Percentiles rank a stretch among this genome's conserved stretches.
Conservation (phyloP, 53 echinoderm and acorn worm genomes). For the Paracentrotus lividus region DNA sequence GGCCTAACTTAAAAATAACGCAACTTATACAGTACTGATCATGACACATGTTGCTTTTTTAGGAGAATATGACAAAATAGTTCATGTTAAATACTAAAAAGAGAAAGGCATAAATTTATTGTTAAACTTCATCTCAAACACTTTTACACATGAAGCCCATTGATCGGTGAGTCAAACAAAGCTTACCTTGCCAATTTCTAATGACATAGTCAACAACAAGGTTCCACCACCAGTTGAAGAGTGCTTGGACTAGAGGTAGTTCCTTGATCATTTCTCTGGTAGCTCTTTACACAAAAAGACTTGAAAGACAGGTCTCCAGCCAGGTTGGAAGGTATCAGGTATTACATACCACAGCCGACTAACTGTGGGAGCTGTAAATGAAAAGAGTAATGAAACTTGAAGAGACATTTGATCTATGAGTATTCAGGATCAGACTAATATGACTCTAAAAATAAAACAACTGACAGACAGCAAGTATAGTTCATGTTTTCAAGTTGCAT, state of each 20-base stretch:
- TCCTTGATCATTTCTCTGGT: constrained; percentile 88
- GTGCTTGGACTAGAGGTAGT: constrained; percentile 81
- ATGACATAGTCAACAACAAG: constrained; percentile 88
- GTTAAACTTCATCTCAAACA: background rate
- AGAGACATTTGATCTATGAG: background rate
- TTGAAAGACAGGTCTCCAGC: constrained; percentile 95
- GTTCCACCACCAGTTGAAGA: constrained; percentile 95
- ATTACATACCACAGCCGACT: constrained; percentile 99
- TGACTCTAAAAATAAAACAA: too few relatives aligned
- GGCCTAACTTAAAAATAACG: too few relatives aligned
- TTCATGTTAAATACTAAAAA: too few relatives aligned
- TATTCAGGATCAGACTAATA: background rate
- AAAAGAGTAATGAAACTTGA: background rate
- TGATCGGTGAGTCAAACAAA: background rate
- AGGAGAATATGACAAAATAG: too few relatives aligned
- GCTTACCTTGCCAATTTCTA: constrained; percentile 90
- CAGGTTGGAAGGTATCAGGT: constrained; percentile 93
- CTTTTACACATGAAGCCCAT: background rate
- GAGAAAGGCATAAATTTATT: background rate
- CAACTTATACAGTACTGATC: too few relatives aligned
- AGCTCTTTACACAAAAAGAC: constrained; percentile 92
- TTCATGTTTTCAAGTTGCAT: too few relatives aligned
- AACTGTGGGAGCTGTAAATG: constrained; percentile 91
- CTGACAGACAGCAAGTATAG: too few relatives aligned
- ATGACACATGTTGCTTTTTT: too few relatives aligned